Percentiles rank a stretch among this genome's conserved stretches.
These are phyloP conservation scores for Trissolcus basalis DNA, from an alignment of 1,140 invertebrate genomes.

Conservation along the genomic window DNA sequence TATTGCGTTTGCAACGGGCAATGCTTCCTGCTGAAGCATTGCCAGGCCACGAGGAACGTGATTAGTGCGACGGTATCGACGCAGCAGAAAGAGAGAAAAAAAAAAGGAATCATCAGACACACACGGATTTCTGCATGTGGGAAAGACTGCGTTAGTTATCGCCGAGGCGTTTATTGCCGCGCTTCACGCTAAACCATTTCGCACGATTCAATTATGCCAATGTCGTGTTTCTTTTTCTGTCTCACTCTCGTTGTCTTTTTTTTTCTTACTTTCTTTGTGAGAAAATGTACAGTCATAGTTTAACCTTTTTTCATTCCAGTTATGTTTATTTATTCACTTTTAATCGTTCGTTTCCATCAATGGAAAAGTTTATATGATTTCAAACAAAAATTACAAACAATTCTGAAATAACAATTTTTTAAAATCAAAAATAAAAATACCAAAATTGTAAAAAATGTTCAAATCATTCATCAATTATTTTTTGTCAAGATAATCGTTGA, in stretches of 20 bases:
- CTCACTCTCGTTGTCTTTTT: background rate
- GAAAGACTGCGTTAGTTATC: constrained; percentile 22
- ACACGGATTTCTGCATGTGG: constrained; percentile 19
- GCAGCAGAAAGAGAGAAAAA: constrained; percentile 5
- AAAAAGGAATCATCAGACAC: background rate
- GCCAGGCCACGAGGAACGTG: constrained; percentile 48
- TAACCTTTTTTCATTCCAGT: too few relatives aligned
- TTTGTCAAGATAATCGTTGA: too few relatives aligned
- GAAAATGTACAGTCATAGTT: too few relatives aligned
- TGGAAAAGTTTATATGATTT: too few relatives aligned
- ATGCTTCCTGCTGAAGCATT: constrained; percentile 44
- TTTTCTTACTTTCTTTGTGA: constrained; percentile 7
- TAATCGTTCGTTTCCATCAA: too few relatives aligned
- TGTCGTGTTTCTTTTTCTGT: background rate
- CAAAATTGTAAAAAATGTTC: too few relatives aligned
- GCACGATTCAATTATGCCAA: background rate
- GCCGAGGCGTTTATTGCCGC: constrained; percentile 5
- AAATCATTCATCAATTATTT: too few relatives aligned
- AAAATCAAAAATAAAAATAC: too few relatives aligned
- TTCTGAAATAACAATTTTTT: too few relatives aligned
- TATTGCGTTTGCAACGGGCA: constrained; percentile 43
- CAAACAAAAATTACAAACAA: too few relatives aligned
- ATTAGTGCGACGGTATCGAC: constrained; percentile 26
- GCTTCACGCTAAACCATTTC: constrained; percentile 5
- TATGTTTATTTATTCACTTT: too few relatives aligned